Base-by-base conservation (phyloP, 2,888 invertebrate genomes). In the Tetramorium bicarinatum region DNA sequence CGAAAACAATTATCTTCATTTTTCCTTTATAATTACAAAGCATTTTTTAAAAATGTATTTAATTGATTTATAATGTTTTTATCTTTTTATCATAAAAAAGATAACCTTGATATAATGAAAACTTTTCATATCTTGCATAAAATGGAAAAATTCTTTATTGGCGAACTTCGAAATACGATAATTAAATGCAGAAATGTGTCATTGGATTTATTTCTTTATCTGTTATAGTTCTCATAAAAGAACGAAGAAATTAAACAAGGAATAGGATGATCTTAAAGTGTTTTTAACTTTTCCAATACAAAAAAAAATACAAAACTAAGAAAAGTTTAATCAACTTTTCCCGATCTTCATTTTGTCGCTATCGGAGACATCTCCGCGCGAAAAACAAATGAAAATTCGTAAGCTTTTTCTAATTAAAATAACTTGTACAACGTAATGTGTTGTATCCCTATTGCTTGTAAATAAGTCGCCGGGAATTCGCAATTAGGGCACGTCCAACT, bases 381-480 rank as follows among this genome's bases (percentile, higher is more conserved):
- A 80, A 25, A 38, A 54, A 61, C 11, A 25, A 82, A 69, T 41
- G 15, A 15, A 74, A 67, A 85, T 66, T 66, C 15, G 77, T 64
- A 76, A 52, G 25, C 13, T 21, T 80, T 80, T 84, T 71, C 80
- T 84, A 80, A 84, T 84, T 84, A 84, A 34, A 41, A 41, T 52
- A 44, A 81, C 71, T 76, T 71, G 81, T 59, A 29, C 21, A 34
- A 25, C 41, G 49, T 29, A 34, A 64, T 66, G 49, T 54, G n/a
- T 61, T 49, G 29, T 56, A 8, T 52, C 18, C 18, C 18, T 29
- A 47, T n/a, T 54, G 62, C 41, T 62, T 54, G 44, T 59, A 59
- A 83, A 52, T 21, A 66, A 61, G 59, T 61, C 61, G 44, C 49
- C 44, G 49, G 41, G 79, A 83, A 75, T 84, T 79, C 54, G 54